These are phyloP conservation scores for Bubalus kerabau DNA, from an alignment of 2,113 vertebrate species.

Conservation along the genomic window DNA sequence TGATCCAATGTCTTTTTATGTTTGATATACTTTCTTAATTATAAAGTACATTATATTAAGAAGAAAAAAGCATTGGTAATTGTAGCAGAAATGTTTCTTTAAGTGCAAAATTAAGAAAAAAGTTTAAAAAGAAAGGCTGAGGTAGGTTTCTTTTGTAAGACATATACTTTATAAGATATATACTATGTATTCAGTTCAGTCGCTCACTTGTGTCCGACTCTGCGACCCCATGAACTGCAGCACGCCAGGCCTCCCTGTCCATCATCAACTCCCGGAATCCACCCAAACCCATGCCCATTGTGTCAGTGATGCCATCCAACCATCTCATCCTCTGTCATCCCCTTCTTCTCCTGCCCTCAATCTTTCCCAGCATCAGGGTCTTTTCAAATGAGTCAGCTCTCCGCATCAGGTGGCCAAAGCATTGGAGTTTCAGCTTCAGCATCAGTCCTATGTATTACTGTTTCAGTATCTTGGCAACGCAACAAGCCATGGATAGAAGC, in stretches of 20 bases:
- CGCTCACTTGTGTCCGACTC: background rate
- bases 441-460: background rate
- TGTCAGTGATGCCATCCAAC: too few species aligned
- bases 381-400: too few species aligned
- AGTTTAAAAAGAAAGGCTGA: background rate
- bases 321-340: too few species aligned
- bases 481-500: background rate
- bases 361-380: too few species aligned
- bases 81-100: slow-evolving; percentile 15
- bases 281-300: too few species aligned
- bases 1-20: slow-evolving; percentile 44
- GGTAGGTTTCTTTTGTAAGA: slow-evolving; percentile 27
- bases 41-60: slow-evolving; percentile 12
- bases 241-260: too few species aligned
- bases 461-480: slow-evolving; percentile 36
- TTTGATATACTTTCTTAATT: slow-evolving; percentile 68
- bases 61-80: slow-evolving; percentile 36
- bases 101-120: slow-evolving; percentile 3
- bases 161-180: background rate
- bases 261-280: too few species aligned
- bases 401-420: background rate
- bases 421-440: background rate
- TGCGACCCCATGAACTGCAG: too few species aligned
- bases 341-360: too few species aligned
- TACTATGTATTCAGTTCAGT: background rate